Evolutionary conservation across 2,888 invertebrate species (phyloP).

Genomic region (Panorpa germanica): DNA sequence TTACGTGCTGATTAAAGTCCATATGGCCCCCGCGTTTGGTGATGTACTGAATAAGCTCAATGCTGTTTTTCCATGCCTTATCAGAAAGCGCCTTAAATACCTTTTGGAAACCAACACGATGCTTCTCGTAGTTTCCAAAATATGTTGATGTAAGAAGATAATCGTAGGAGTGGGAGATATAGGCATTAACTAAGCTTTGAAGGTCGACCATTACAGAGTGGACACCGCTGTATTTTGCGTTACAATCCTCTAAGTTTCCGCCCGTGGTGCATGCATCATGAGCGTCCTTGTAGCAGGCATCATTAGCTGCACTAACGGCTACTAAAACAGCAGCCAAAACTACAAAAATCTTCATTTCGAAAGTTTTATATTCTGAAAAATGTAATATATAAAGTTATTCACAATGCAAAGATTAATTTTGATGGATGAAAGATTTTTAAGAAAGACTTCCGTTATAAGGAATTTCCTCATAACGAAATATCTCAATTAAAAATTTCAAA

Average conservation of each 20-base stretch:
- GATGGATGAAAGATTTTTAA: too few relatives aligned
- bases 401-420: too few relatives aligned
- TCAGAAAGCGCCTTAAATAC: constrained; percentile 57
- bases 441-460: too few relatives aligned
- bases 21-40: constrained; percentile 48
- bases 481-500: too few relatives aligned
- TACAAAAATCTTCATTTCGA: constrained; percentile 37
- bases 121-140: constrained; percentile 57
- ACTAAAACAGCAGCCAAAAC: constrained; percentile 30
- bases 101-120: constrained; percentile 57
- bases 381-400: constrained; percentile 3
- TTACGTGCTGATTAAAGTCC: constrained; percentile 24
- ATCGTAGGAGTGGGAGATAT: constrained; percentile 54
- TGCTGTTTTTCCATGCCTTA: constrained; percentile 49
- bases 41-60: constrained; percentile 60
- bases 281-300: constrained; percentile 42
- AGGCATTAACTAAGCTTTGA: constrained; percentile 37
- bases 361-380: constrained; percentile 8
- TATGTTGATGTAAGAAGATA: constrained; percentile 55
- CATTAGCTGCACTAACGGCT: constrained; percentile 26
- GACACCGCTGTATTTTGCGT: constrained; percentile 39
- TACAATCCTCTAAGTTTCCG: constrained; percentile 34
- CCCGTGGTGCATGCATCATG: constrained; percentile 32
- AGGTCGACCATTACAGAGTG: too few relatives aligned
- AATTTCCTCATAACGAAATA: too few relatives aligned